phyloP scores from a whole-genome alignment of 2,888 invertebrate species.

The Anagyrus pseudococci region DNA sequence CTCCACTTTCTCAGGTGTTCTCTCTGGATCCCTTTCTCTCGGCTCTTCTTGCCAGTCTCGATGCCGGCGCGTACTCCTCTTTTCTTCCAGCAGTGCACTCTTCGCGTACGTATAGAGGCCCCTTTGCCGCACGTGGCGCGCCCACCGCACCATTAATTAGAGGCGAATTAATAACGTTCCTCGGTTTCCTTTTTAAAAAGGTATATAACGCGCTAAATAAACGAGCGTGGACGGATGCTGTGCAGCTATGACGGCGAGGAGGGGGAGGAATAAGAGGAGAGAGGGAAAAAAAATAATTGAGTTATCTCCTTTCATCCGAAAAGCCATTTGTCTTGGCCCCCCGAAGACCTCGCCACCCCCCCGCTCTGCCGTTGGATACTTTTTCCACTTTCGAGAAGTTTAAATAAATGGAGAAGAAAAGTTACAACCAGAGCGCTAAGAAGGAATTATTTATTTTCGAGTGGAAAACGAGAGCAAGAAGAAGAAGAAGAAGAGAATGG shows the following conservation, averaged over 20 bases:
- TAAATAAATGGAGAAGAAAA: conserved; percentile 23
- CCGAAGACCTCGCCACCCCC: too few relatives aligned
- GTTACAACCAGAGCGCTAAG: conserved; percentile 4
- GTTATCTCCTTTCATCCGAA: conserved; percentile 14
- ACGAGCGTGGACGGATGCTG: background rate
- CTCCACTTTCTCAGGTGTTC: conserved; percentile 48
- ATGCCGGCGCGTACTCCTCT: background rate
- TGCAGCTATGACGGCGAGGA: background rate
- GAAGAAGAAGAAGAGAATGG: too few relatives aligned
- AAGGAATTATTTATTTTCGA: background rate
- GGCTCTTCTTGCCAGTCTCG: conserved; percentile 1
- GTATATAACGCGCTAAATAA: conserved; percentile 19
- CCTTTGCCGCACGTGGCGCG: too few relatives aligned
- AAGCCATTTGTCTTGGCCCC: conserved; percentile 25
- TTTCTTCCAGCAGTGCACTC: too few relatives aligned
- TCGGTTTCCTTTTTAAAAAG: conserved; percentile 17
- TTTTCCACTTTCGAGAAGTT: conserved; percentile 20
- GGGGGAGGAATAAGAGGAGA: background rate
- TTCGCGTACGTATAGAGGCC: too few relatives aligned
- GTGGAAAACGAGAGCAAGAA: too few relatives aligned
- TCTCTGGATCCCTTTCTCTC: conserved; percentile 35
- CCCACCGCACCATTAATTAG: conserved; percentile 51
- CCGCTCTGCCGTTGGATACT: background rate
- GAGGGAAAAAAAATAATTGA: conserved; percentile 19
- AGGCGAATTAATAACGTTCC: conserved; percentile 48